phyloP scores from a whole-genome alignment of 2,797 vertebrate species.

The Chloroceryle amazona region DNA sequence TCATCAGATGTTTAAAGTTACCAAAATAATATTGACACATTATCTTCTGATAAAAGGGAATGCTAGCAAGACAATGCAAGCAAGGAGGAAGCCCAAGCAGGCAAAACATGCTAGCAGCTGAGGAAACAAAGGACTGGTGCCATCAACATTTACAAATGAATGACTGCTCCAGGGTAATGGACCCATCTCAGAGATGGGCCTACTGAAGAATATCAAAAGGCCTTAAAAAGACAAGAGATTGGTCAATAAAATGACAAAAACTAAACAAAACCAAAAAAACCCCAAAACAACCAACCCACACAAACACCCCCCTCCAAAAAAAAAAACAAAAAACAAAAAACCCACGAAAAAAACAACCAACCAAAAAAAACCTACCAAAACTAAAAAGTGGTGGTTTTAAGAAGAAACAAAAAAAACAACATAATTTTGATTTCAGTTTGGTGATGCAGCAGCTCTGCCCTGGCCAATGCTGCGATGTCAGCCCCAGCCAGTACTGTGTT shows the following conservation, averaged over 20 bases:
- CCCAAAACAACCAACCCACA: too few relatives aligned
- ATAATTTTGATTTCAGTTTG: not conserved
- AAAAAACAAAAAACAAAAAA: too few relatives aligned
- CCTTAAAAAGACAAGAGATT: not conserved
- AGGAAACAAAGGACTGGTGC: not conserved
- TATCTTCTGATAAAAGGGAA: not conserved
- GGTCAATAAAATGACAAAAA: not conserved
- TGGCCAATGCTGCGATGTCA: not conserved
- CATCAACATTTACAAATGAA: not conserved
- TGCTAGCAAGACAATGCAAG: not conserved
- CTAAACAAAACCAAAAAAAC: too few relatives aligned
- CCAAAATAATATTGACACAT: not conserved
- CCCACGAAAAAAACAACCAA: too few relatives aligned
- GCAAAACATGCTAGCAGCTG: accelerated
- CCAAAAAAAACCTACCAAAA: not conserved
- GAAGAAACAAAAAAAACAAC: too few relatives aligned
- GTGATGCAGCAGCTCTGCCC: not conserved
- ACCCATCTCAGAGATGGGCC: accelerated
- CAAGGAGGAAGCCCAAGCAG: not conserved
- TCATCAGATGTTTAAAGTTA: not conserved
- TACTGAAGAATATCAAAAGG: not conserved
- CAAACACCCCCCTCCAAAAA: too few relatives aligned
- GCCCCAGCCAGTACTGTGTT: not conserved
- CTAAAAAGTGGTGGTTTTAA: not conserved
- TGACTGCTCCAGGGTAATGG: not conserved